Percentiles rank a stretch among this genome's conserved stretches.
phyloP scores from a whole-genome alignment of 1,140 invertebrate genomes.

The Thereuonema tuberculata region DNA sequence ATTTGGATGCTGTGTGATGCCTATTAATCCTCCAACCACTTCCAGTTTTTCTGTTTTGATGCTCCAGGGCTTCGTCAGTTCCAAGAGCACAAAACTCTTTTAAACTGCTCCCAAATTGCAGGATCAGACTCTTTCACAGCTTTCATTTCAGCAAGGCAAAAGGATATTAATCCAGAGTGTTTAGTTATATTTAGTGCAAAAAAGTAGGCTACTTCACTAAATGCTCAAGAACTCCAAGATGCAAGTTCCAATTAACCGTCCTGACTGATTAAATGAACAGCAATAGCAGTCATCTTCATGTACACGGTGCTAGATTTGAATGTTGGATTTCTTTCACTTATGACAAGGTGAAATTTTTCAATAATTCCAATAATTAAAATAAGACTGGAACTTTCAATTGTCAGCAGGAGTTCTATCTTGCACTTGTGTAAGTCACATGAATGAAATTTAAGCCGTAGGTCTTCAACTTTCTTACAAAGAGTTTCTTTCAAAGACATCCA shows the following conservation, averaged over 20 bases:
- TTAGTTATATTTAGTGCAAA: not conserved
- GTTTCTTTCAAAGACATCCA: not conserved
- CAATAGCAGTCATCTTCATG: not conserved
- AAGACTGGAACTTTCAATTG: not conserved
- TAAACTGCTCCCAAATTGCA: not conserved
- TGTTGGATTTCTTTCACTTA: too few species aligned
- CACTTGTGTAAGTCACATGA: not conserved
- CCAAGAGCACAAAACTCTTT: not conserved
- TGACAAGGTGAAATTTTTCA: too few species aligned
- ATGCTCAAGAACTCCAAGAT: not conserved
- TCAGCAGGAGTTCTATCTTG: not conserved
- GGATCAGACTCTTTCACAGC: not conserved
- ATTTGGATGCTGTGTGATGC: not conserved
- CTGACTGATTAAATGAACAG: not conserved
- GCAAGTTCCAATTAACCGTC: not conserved
- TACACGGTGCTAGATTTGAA: not conserved
- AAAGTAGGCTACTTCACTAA: not conserved
- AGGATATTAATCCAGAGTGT: not conserved
- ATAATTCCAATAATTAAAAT: too few species aligned
- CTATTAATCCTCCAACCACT: not conserved
- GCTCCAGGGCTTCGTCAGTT: too few species aligned
- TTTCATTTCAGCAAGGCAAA: not conserved
- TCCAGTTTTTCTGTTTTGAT: too few species aligned
- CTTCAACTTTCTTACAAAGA: not conserved
- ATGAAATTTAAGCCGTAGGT: too few species aligned